phyloP scores from a whole-genome alignment of 2,113 vertebrate genomes.

The Dasyurus viverrinus region DNA sequence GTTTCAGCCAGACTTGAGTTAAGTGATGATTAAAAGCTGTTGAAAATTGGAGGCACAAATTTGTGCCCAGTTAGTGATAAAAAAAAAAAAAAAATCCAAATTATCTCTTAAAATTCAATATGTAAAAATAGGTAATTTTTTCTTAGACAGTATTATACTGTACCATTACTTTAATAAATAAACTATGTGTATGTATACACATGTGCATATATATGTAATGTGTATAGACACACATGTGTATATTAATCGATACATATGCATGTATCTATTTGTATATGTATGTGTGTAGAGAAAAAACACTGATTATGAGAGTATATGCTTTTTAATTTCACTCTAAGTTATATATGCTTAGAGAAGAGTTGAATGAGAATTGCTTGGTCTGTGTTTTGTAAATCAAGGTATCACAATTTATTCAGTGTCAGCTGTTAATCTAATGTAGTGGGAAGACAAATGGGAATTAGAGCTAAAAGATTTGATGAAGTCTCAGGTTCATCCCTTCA shows the following conservation, averaged over 20 bases:
- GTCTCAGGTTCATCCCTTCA: neutral
- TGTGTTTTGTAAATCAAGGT: neutral
- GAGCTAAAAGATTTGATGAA: neutral
- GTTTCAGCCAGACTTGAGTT: neutral
- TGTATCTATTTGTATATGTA: no score
- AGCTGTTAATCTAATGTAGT: neutral
- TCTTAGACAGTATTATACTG: conserved; percentile 28
- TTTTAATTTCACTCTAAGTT: neutral
- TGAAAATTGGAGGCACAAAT: neutral
- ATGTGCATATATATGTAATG: no score
- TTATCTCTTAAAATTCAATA: neutral
- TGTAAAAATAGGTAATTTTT: neutral
- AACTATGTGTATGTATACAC: no score
- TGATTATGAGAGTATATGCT: neutral
- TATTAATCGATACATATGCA: no score
- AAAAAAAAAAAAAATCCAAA: conserved; percentile 18
- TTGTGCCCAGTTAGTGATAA: neutral
- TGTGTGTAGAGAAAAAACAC: neutral
- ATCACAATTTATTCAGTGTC: neutral
- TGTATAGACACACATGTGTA: no score
- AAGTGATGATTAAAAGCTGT: neutral
- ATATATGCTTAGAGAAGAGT: neutral
- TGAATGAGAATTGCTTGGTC: neutral
- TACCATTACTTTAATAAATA: conserved; percentile 33
- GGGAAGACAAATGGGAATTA: neutral